Conservation (phyloP, 1,140 invertebrate species). For the Panonychus citri region DNA sequence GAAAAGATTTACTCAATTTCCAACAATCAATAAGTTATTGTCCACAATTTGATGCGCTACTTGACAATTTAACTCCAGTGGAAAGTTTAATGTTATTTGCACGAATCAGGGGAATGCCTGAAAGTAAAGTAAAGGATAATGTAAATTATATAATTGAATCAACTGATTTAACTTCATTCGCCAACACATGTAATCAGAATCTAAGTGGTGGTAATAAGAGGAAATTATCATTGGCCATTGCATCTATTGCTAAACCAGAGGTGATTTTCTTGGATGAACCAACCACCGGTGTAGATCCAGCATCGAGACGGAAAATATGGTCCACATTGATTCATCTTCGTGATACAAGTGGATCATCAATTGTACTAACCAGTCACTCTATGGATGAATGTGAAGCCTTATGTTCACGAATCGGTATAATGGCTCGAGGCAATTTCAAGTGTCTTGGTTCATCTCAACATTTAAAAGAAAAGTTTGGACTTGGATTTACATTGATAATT, state of each 20-base stretch:
- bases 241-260: slow-evolving; percentile 39
- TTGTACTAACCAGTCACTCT: slow-evolving; percentile 9
- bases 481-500: slow-evolving; percentile 24
- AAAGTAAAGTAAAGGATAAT: neutral
- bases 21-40: slow-evolving; percentile 28
- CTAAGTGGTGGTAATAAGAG: slow-evolving; percentile 64
- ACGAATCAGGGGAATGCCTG: neutral
- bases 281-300: slow-evolving; percentile 32
- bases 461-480: slow-evolving; percentile 45
- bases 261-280: slow-evolving; percentile 34
- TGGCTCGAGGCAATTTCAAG: slow-evolving; percentile 57
- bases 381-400: slow-evolving; percentile 69
- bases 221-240: slow-evolving; percentile 76
- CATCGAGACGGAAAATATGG: slow-evolving; percentile 28
- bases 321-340: slow-evolving; percentile 14
- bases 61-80: slow-evolving; percentile 40
- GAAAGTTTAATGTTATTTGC: neutral
- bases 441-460: slow-evolving; percentile 44
- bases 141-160: neutral
- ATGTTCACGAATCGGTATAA: slow-evolving; percentile 58
- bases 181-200: neutral
- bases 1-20: slow-evolving; percentile 31
- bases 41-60: slow-evolving; percentile 45
- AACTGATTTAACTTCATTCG: neutral
- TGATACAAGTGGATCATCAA: neutral